Percentiles rank a stretch among this genome's conserved stretches.
phyloP scores from a whole-genome alignment of 2,797 vertebrate species.

The Phataginus tricuspis region DNA sequence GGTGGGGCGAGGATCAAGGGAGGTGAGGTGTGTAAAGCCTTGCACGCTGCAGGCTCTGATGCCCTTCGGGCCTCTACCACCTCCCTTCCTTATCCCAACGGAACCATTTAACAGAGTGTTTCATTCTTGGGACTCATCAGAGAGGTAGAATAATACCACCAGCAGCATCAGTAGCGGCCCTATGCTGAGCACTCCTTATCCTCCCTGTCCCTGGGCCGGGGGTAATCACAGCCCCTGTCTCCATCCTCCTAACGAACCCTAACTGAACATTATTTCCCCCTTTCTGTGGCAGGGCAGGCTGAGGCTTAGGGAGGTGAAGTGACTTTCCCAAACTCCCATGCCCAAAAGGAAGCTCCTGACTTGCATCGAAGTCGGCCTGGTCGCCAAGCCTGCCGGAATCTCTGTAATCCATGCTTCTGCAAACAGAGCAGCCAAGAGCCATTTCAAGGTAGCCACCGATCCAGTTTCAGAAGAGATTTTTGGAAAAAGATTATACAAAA shows the following conservation, averaged over 20 bases:
- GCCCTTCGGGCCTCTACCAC: not conserved
- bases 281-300: not conserved
- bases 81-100: not conserved
- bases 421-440: not conserved
- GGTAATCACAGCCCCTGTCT: not conserved
- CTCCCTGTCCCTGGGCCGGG: not conserved
- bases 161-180: not conserved
- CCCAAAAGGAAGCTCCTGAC: not conserved
- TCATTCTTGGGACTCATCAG: not conserved
- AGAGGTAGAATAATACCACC: not conserved
- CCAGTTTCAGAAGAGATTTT: not conserved
- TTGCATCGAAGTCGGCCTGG: not conserved
- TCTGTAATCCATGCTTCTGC: not conserved
- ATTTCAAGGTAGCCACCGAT: not conserved
- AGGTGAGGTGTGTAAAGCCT: not conserved
- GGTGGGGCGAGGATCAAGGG: not conserved
- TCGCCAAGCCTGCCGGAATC: not conserved
- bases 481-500: not conserved
- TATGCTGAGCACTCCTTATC: not conserved
- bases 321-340: not conserved
- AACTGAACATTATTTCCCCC: not conserved
- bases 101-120: not conserved
- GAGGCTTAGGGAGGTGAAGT: not conserved
- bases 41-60: not conserved
- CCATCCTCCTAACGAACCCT: not conserved